phyloP scores from a whole-genome alignment of 64 coral and sea anemone genomes.

The Acropora yongei region DNA sequence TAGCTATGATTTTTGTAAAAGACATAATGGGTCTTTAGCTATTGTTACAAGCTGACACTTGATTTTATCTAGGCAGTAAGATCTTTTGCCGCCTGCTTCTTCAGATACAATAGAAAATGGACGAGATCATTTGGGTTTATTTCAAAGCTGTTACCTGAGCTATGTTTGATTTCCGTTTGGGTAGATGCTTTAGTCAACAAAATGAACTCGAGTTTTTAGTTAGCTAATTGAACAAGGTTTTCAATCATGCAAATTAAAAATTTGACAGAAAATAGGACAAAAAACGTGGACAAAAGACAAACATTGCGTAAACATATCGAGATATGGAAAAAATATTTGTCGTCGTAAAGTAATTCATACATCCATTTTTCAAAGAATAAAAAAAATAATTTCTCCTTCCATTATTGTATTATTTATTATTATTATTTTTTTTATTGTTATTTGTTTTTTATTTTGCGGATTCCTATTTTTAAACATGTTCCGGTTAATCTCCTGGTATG shows the following conservation, averaged over 20 bases:
- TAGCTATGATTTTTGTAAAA: not conserved
- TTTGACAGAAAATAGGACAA: not conserved
- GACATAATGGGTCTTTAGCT: not conserved
- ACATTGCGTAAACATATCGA: not conserved
- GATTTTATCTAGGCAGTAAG: not conserved
- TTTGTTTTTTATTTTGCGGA: too few species aligned
- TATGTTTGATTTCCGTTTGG: constrained; percentile 50
- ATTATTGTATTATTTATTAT: too few species aligned
- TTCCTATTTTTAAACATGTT: too few species aligned
- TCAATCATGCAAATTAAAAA: not conserved
- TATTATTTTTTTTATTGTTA: too few species aligned
- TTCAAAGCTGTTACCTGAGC: constrained; percentile 37
- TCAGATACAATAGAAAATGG: constrained; percentile 7
- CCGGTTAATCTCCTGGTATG: too few species aligned
- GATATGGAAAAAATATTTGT: not conserved
- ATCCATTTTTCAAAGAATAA: too few species aligned
- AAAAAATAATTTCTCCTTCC: too few species aligned
- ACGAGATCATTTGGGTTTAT: not conserved
- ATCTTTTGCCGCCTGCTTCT: not conserved
- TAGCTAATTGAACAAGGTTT: constrained; percentile 8
- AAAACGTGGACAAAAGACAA: not conserved
- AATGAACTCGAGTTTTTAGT: not conserved
- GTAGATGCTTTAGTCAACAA: constrained; percentile 9
- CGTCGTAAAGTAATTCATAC: too few species aligned
- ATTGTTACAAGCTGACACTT: constrained; percentile 1